These are phyloP conservation scores for Candidula unifasciata DNA, from an alignment of 2,888 invertebrate species.

Conservation along the genomic window DNA sequence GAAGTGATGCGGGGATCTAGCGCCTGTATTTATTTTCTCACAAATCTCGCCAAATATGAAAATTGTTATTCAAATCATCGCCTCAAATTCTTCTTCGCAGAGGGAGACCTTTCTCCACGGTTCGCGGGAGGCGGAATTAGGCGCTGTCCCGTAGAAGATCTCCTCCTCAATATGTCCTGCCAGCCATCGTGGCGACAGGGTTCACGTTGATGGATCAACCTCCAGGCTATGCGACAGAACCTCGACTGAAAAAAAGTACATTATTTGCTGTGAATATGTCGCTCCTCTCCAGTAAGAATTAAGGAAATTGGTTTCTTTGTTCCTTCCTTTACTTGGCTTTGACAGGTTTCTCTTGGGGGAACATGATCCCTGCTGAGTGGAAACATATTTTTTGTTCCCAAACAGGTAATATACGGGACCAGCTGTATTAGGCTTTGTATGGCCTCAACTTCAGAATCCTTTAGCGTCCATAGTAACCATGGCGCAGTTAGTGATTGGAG, in stretches of 20 bases:
- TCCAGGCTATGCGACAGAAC: slow-evolving; percentile 51
- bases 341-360: slow-evolving; percentile 51
- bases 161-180: slow-evolving; percentile 23
- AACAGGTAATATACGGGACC: neutral
- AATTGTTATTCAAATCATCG: slow-evolving; percentile 25
- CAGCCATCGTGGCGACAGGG: slow-evolving; percentile 40
- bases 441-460: neutral
- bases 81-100: slow-evolving; percentile 24
- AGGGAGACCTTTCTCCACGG: slow-evolving; percentile 19
- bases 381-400: slow-evolving; percentile 19
- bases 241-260: slow-evolving; percentile 55
- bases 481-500: neutral
- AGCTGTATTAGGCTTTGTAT: neutral
- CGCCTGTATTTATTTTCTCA: slow-evolving; percentile 30
- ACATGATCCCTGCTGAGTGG: slow-evolving; percentile 5
- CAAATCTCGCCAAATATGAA: slow-evolving; percentile 29
- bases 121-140: slow-evolving; percentile 38
- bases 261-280: slow-evolving; percentile 55
- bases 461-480: neutral
- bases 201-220: slow-evolving; percentile 22
- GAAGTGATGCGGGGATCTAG: neutral
- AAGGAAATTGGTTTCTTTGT: slow-evolving; percentile 56
- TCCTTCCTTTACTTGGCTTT: slow-evolving; percentile 50
- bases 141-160: neutral
- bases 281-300: slow-evolving; percentile 30